phyloP scores from a whole-genome alignment of 2,113 vertebrate species.

The Tricholaema leucomelas region DNA sequence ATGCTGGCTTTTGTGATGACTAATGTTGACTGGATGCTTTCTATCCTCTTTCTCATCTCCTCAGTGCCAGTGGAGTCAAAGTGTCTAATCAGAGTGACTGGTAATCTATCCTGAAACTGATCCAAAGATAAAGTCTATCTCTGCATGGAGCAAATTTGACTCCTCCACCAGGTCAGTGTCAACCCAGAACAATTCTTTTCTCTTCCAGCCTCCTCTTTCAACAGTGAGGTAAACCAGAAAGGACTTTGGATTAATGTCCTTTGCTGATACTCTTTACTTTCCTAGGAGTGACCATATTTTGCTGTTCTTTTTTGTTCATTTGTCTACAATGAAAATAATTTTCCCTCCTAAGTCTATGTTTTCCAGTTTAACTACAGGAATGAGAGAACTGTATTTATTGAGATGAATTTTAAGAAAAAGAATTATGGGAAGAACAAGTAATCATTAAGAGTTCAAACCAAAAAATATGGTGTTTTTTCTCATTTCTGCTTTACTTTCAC shows the following conservation, averaged over 20 bases:
- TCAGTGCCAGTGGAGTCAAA: not conserved
- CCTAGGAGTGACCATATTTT: constrained; percentile 13
- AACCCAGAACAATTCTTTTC: not conserved
- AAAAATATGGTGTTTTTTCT: not conserved
- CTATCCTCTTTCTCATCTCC: not conserved
- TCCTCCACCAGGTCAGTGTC: not conserved
- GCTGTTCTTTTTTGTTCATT: not conserved
- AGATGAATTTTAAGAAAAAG: not conserved
- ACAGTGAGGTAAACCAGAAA: not conserved
- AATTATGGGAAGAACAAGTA: not conserved
- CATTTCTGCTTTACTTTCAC: not conserved
- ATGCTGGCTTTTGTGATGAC: not conserved
- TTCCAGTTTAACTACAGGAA: not conserved
- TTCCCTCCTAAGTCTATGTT: not conserved
- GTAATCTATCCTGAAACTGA: not conserved
- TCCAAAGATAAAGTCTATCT: not conserved
- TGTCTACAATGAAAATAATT: not conserved
- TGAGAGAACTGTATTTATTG: not conserved
- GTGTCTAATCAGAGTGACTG: not conserved
- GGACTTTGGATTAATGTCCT: constrained; percentile 36
- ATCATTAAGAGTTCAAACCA: not conserved
- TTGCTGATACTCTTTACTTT: constrained; percentile 12
- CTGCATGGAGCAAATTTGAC: not conserved
- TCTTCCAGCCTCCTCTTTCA: not conserved
- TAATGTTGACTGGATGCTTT: not conserved